These are phyloP conservation scores for Hydropsyche tenuis DNA, from an alignment of 1,140 invertebrate species.

Conservation along the genomic window DNA sequence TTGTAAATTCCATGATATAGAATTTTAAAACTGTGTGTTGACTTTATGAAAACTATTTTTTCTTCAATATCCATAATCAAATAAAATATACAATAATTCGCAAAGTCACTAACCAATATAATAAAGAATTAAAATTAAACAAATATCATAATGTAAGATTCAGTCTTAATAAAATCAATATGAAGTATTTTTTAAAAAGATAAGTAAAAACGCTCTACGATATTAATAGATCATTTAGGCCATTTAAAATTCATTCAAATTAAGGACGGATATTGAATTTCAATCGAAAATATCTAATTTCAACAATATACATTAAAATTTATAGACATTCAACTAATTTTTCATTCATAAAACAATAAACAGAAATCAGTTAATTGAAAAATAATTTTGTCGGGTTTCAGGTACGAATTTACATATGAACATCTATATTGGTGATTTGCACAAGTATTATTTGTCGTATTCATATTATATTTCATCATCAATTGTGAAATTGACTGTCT, in stretches of 20 bases:
- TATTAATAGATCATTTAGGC: neutral
- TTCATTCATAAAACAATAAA: constrained; percentile 1
- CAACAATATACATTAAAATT: neutral
- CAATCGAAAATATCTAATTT: constrained; percentile 2
- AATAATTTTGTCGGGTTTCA: constrained; percentile 3
- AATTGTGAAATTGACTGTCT: no score
- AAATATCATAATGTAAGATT: no score
- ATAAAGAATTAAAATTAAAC: no score
- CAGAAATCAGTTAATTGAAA: constrained; percentile 4
- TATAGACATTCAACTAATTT: neutral
- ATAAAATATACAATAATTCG: no score
- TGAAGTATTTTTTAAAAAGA: neutral
- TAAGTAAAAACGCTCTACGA: neutral
- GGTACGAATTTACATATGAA: constrained; percentile 14
- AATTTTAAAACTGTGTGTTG: no score
- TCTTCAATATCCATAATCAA: no score
- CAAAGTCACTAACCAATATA: no score
- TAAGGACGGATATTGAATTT: constrained; percentile 24
- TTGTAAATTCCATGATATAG: no score
- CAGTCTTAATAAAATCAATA: no score
- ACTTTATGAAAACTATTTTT: no score
- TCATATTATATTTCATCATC: no score
- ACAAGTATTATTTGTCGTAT: no score
- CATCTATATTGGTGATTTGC: neutral
- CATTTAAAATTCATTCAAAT: neutral